These are phyloP conservation scores for Sebastes kiyomatsui DNA, from an alignment of 2,797 vertebrate species.

Conservation along the genomic window DNA sequence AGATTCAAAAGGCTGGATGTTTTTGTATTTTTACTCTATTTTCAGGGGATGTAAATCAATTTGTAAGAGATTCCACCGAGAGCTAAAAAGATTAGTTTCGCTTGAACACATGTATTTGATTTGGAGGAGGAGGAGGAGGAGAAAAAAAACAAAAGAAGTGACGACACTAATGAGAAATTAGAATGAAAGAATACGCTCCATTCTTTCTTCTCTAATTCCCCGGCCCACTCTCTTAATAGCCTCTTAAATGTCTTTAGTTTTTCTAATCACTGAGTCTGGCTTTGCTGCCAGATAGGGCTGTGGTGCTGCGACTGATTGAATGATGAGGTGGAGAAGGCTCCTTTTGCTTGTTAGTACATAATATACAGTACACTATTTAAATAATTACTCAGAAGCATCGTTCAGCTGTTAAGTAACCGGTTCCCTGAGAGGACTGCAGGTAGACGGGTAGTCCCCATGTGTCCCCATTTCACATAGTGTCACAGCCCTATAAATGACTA, in stretches of 20 bases:
- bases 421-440: conserved; percentile 25
- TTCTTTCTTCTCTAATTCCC: conserved; percentile 29
- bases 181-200: conserved; percentile 2
- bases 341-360: conserved; percentile 35
- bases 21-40: not conserved
- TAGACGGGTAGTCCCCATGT: not conserved
- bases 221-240: conserved; percentile 16
- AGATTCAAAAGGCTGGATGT: not conserved
- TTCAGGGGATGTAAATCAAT: not conserved
- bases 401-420: conserved; percentile 4
- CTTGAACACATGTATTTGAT: not conserved
- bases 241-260: conserved; percentile 30
- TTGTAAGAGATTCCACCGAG: not conserved
- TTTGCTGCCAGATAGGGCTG: conserved; percentile 24
- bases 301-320: conserved; percentile 39
- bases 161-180: conserved; percentile 5
- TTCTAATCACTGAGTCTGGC: conserved; percentile 28
- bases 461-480: too few species aligned
- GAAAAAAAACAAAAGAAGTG: not conserved
- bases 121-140: not conserved
- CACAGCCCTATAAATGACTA: not conserved
- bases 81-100: not conserved
- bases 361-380: conserved; percentile 16
- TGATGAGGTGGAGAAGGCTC: conserved; percentile 27
- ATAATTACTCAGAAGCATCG: conserved; percentile 40